A percentile compares a stretch with the other conserved stretches of the same genome.
phyloP scores from a whole-genome alignment of 2,888 invertebrate genomes.

The Aphelenchoides bicaudatus region DNA sequence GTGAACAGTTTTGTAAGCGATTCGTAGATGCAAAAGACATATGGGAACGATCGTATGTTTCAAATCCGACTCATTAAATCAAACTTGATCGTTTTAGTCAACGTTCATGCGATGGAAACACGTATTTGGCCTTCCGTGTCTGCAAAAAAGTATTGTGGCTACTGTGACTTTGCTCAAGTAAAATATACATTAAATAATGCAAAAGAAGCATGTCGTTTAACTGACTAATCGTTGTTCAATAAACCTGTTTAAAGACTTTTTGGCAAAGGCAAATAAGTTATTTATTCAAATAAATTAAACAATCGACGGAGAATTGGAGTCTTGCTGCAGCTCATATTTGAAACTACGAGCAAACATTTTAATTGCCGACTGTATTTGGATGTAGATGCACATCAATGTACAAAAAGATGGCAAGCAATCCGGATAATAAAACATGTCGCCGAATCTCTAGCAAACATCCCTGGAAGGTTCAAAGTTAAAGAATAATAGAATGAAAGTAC shows the following conservation, averaged over 20 bases:
- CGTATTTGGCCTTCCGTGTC: slow-evolving; percentile 47
- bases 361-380: background rate
- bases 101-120: slow-evolving; percentile 50
- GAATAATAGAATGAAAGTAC: too few relatives aligned
- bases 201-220: slow-evolving; percentile 32
- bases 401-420: background rate
- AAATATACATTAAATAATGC: slow-evolving; percentile 47
- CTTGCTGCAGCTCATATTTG: slow-evolving; percentile 5
- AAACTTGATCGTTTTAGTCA: too few relatives aligned
- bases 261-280: background rate
- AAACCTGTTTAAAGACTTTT: background rate
- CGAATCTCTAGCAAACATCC: background rate
- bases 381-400: background rate
- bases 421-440: slow-evolving; percentile 5
- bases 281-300: background rate
- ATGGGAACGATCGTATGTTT: too few relatives aligned
- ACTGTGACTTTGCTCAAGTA: slow-evolving; percentile 47
- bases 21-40: slow-evolving; percentile 49
- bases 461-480: too few relatives aligned
- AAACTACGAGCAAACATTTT: background rate
- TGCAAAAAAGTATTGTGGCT: slow-evolving; percentile 49
- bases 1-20: slow-evolving; percentile 42
- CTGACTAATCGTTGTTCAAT: background rate
- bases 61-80: too few relatives aligned
- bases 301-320: background rate